These are phyloP conservation scores for Anneissia japonica DNA, from an alignment of 35 echinoderm and acorn worm genomes.

Conservation along the genomic window DNA sequence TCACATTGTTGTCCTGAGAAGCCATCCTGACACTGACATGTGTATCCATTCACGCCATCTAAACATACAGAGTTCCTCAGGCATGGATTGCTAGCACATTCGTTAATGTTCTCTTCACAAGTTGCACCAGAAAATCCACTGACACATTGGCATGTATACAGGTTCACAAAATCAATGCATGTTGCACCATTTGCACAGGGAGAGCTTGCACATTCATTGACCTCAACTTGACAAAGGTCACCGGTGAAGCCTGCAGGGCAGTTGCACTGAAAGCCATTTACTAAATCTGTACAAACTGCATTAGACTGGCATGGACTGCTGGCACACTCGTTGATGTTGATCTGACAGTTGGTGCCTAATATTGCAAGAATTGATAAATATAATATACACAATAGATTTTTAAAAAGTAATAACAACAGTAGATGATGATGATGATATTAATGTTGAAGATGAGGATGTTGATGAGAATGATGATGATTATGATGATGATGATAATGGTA, in stretches of 20 bases:
- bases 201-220: neutral
- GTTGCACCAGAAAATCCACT: neutral
- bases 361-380: neutral
- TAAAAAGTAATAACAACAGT: too few species aligned
- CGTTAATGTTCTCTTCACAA: neutral
- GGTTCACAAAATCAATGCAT: neutral
- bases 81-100: conserved; percentile 7
- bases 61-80: neutral
- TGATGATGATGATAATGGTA: too few species aligned
- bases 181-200: neutral
- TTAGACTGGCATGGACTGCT: neutral
- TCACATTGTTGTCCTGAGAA: neutral
- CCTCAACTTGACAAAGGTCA: neutral
- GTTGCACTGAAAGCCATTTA: neutral
- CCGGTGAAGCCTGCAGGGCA: neutral
- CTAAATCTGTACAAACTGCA: neutral
- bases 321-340: neutral
- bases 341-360: neutral
- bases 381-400: neutral
- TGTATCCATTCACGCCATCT: neutral
- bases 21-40: neutral
- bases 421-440: too few species aligned
- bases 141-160: conserved; percentile 9
- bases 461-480: too few species aligned
- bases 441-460: too few species aligned